Evolutionary conservation across 2,888 invertebrate species (phyloP).

Genomic region (Calephelis perditalis): DNA sequence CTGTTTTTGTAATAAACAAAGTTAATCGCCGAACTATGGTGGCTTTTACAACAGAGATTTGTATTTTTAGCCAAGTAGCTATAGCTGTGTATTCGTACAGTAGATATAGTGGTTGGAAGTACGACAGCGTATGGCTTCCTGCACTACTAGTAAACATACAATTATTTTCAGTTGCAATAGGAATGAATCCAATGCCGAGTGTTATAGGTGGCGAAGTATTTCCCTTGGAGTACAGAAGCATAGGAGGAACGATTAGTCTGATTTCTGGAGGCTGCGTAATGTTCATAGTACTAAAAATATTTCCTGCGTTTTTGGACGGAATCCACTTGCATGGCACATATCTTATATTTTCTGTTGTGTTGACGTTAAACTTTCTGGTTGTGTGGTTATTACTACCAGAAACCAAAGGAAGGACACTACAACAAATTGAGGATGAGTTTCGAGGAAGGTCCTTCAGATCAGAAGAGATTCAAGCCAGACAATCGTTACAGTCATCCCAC

Average conservation of each 20-base stretch:
- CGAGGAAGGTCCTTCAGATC: slow-evolving; percentile 45
- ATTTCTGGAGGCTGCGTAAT: slow-evolving; percentile 76
- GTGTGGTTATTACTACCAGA: slow-evolving; percentile 80
- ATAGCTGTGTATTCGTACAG: slow-evolving; percentile 63
- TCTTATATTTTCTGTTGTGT: slow-evolving; percentile 69
- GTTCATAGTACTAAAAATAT: slow-evolving; percentile 80
- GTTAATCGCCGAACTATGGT: slow-evolving; percentile 79
- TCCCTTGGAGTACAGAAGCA: slow-evolving; percentile 76
- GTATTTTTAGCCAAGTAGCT: slow-evolving; percentile 71
- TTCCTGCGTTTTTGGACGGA: slow-evolving; percentile 65
- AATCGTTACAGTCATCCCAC: slow-evolving; percentile 45
- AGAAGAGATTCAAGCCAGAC: slow-evolving; percentile 43
- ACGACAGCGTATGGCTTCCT: slow-evolving; percentile 59
- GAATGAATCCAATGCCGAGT: slow-evolving; percentile 81
- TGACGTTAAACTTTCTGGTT: slow-evolving; percentile 69
- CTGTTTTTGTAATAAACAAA: slow-evolving; percentile 78
- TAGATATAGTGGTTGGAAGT: slow-evolving; percentile 38
- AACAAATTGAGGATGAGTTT: slow-evolving; percentile 80
- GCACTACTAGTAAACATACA: slow-evolving; percentile 71
- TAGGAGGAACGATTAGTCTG: slow-evolving; percentile 79
- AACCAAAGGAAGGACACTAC: slow-evolving; percentile 80
- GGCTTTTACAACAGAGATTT: slow-evolving; percentile 76
- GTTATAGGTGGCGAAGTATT: slow-evolving; percentile 84
- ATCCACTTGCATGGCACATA: slow-evolving; percentile 78
- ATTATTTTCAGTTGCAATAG: slow-evolving; percentile 74